Evolutionary conservation across 2,888 invertebrate species (phyloP).

Genomic region (Lampropteryx suffumata): DNA sequence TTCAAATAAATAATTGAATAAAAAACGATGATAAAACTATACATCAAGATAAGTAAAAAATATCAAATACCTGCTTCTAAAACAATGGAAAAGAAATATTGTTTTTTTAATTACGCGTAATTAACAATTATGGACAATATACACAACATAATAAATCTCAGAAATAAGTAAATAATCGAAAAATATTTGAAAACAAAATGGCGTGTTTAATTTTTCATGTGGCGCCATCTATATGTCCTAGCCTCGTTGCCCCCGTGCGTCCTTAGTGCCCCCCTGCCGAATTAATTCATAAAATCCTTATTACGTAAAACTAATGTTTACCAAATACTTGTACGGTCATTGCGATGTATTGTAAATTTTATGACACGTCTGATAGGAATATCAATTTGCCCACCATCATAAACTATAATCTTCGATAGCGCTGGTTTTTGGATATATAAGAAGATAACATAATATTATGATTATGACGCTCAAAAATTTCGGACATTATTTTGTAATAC

Average conservation of each 20-base stretch:
- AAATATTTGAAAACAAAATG: too few relatives aligned
- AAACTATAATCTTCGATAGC: constrained; percentile 58
- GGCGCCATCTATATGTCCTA: too few relatives aligned
- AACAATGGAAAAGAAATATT: too few relatives aligned
- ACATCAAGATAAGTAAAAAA: too few relatives aligned
- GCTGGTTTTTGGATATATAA: constrained; percentile 52
- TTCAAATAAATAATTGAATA: too few relatives aligned
- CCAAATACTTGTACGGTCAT: constrained; percentile 65
- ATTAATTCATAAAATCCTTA: constrained; percentile 35
- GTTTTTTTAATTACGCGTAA: too few relatives aligned
- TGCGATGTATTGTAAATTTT: constrained; percentile 67
- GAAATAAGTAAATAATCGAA: too few relatives aligned
- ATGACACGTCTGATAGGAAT: constrained; percentile 64
- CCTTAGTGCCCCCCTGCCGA: constrained; percentile 16
- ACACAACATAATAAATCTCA: too few relatives aligned
- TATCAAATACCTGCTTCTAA: too few relatives aligned
- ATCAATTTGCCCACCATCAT: constrained; percentile 66
- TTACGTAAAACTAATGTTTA: constrained; percentile 66
- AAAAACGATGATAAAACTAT: too few relatives aligned
- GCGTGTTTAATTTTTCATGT: too few relatives aligned
- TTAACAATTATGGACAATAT: too few relatives aligned
- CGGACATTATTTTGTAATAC: not conserved
- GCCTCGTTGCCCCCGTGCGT: not conserved
- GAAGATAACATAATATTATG: constrained; percentile 53
- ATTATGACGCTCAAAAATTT: not conserved